Evolutionary conservation across 2,797 vertebrate species (phyloP).

Genomic region (Natrix natrix): DNA sequence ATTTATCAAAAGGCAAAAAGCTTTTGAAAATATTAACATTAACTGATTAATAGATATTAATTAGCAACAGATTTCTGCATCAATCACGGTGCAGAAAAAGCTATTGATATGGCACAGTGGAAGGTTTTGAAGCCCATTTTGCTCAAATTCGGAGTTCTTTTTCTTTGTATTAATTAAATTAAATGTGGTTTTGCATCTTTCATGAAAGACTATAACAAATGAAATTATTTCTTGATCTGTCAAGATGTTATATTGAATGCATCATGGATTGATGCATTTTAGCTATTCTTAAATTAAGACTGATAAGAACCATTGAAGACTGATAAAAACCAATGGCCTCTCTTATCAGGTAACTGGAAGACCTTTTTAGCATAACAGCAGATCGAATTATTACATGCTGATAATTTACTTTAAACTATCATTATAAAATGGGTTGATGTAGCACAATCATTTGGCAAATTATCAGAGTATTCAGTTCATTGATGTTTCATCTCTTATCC

Average conservation of each 20-base stretch:
- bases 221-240: neutral
- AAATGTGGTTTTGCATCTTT: neutral
- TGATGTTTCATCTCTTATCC: neutral
- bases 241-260: neutral
- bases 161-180: neutral
- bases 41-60: neutral
- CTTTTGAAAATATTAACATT: neutral
- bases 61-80: neutral
- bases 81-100: neutral
- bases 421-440: neutral
- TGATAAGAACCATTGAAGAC: neutral
- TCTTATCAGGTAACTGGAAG: neutral
- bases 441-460: neutral
- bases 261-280: neutral
- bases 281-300: neutral
- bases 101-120: neutral
- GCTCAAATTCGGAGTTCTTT: neutral
- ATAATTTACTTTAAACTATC: neutral
- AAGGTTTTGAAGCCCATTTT: neutral
- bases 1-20: neutral
- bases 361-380: neutral
- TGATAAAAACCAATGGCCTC: neutral
- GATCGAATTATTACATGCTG: neutral
- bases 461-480: neutral
- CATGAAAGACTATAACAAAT: neutral